Conservation (phyloP, 2,888 invertebrate species). For the Leuctra nigra region DNA sequence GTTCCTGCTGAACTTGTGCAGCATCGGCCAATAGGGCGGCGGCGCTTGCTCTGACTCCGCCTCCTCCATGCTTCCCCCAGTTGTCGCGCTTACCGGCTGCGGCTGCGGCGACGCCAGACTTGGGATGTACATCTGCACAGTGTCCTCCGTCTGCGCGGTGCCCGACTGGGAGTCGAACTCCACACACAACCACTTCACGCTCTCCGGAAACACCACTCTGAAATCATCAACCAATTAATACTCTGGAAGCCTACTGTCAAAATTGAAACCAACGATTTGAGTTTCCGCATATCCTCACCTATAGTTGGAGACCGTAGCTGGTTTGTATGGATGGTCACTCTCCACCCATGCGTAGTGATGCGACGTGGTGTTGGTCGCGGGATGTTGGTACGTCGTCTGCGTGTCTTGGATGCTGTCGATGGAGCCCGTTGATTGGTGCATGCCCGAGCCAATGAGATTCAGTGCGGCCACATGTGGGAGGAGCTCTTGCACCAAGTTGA, state of each 20-base stretch:
- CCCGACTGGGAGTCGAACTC: slow-evolving; percentile 91
- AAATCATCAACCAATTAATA: no score
- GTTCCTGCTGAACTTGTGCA: slow-evolving; percentile 55
- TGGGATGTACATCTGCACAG: slow-evolving; percentile 64
- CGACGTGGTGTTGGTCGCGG: slow-evolving; percentile 56
- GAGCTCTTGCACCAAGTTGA: slow-evolving; percentile 80
- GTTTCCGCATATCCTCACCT: slow-evolving; percentile 44
- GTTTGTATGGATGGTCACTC: slow-evolving; percentile 95
- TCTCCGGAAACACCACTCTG: slow-evolving; percentile 82
- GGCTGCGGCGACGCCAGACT: slow-evolving; percentile 17
- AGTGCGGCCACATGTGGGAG: slow-evolving; percentile 82
- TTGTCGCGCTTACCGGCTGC: slow-evolving; percentile 27
- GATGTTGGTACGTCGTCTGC: slow-evolving; percentile 25
- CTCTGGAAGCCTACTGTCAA: not conserved
- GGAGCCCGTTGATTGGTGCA: slow-evolving; percentile 41
- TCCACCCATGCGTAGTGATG: slow-evolving; percentile 88
- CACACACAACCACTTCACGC: slow-evolving; percentile 85
- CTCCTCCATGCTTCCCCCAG: slow-evolving; percentile 33
- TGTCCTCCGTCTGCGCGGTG: slow-evolving; percentile 91
- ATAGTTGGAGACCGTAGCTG: slow-evolving; percentile 77
- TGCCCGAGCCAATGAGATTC: slow-evolving; percentile 52
- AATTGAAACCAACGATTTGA: not conserved
- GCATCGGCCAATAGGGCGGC: slow-evolving; percentile 54
- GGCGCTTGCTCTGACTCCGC: slow-evolving; percentile 34
- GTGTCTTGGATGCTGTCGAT: slow-evolving; percentile 35